Base-by-base conservation (phyloP, 2,888 invertebrate genomes). In the Leuctra nigra region DNA sequence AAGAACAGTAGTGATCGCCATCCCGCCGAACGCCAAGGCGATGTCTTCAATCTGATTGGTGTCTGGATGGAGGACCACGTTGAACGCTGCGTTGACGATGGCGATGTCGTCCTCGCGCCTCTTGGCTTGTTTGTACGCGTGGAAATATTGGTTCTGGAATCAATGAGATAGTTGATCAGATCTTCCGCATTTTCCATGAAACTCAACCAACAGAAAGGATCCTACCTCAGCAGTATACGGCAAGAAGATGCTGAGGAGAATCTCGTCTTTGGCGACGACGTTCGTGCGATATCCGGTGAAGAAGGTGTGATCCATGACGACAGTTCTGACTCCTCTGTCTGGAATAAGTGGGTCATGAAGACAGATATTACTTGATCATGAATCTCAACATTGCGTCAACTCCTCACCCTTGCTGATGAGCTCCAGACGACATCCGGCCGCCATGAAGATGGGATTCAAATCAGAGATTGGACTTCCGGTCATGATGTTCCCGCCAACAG, bases 61-160 rank as follows among this genome's bases (percentile, higher is more conserved):
- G n/a, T n/a, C n/a, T n/a, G n/a, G n/a, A n/a, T n/a, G n/a, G n/a
- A n/a, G n/a, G n/a, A n/a, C n/a, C n/a, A n/a, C n/a, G n/a, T n/a
- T n/a, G n/a, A n/a, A n/a, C n/a, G n/a, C n/a, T n/a, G n/a, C n/a
- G n/a, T n/a, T n/a, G n/a, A n/a, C n/a, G n/a, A n/a, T n/a, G n/a
- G n/a, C n/a, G n/a, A 97, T 96, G 69, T 97, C 97, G 69, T 97
- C 96, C 65, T 97, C 96, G 56, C 90, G 78, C 59, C 97, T 75
- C 66, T 87, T 85, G 0, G 96, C 87, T 77, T 96, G 96, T 70
- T 97, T 97, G 68, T 87, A 93, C 0, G 88, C 88, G 66, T 54
- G 52, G 66, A 91, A 84, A 73, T 82, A 86, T 74, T 91, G 87
- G 65, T 80, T 75, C 67, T 74, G 59, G 16, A 59, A 61, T 48